Evolutionary conservation across 1,140 invertebrate species (phyloP), one percentile per base, ranked within the genome.

Genomic region (Zaprionus lachaisei): DNA sequence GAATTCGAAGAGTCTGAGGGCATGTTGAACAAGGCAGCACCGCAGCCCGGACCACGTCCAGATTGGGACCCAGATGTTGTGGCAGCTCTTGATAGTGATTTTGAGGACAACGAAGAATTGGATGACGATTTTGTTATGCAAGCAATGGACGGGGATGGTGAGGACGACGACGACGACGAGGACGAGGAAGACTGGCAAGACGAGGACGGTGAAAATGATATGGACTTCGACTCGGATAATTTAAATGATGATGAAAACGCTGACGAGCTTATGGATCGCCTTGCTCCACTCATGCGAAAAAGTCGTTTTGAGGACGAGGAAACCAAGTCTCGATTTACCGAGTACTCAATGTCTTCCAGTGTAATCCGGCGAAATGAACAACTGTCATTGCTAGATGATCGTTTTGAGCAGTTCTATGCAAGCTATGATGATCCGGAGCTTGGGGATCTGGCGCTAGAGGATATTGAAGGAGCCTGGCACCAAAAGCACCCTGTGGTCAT

Each of bases 291-390:
- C 93, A 91, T 94, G 94, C 63, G 92, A 77, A 91, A 94, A 94
- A 70, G 91, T 79, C 44, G 91, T 4, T 95, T 95, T 66, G 94
- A 94, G 44, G 95, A 96, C 66, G 96, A 97, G 84, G 97, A 98
- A 92, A 96, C 96, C 1, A 98, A 97, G 92, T 97, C 98, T 0
- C 93, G 96, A 17, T 99, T 99, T 93, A 99, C 98, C 0, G 96
- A 97, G 83, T 99, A 99, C 93, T 99, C 98, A 1, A 97, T 99
- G 96, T 96, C 96, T 0, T 98, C 97, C 54, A 98, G 97, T 83
- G 96, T 98, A 0, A 97, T 99, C 4, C 94, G 94, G 66, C 95
- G 98, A 77, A 99, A 98, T 93, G 95, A 98, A 65, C 96, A 97
- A 57, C 93, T 99, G 0, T 95, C 95, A 0, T 91, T 98, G 31